Evolutionary conservation across 2,888 invertebrate species (phyloP).

Genomic region (Caradrina clavipalpis): DNA sequence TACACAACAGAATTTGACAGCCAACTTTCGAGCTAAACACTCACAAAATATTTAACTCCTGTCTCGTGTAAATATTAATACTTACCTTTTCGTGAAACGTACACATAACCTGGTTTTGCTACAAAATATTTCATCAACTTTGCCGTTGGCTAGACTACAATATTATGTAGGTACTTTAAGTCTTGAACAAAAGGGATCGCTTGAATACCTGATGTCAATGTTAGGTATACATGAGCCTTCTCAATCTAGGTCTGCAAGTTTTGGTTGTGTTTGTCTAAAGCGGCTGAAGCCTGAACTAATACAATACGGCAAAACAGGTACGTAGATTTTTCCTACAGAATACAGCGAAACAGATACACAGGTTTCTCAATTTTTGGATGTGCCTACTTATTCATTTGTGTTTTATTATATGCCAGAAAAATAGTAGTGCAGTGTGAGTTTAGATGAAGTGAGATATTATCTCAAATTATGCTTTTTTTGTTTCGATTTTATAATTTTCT

Average conservation of each 20-base stretch:
- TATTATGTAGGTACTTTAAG: conserved; percentile 25
- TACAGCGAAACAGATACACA: background rate
- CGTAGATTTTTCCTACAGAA: conserved; percentile 1
- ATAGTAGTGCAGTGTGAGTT: too few species aligned
- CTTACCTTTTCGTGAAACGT: conserved; percentile 26
- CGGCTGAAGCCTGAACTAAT: conserved; percentile 1
- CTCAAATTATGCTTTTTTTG: too few species aligned
- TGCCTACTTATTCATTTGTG: too few species aligned
- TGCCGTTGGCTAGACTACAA: conserved; percentile 20
- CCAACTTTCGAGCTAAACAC: conserved; percentile 3
- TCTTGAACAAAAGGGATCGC: conserved; percentile 47
- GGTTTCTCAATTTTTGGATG: too few species aligned
- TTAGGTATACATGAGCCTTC: conserved; percentile 18
- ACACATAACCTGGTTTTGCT: conserved; percentile 23
- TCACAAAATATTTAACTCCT: conserved; percentile 7
- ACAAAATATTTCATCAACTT: conserved; percentile 45
- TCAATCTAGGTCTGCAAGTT: conserved; percentile 10
- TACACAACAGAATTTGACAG: background rate
- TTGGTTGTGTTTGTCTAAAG: background rate
- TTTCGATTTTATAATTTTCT: too few species aligned
- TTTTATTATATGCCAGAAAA: too few species aligned
- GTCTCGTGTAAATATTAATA: conserved; percentile 31
- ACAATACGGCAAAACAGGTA: conserved; percentile 3
- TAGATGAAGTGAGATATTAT: too few species aligned
- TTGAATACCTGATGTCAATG: conserved; percentile 47